Base-by-base conservation (phyloP, 1,140 invertebrate species). In the Brachionus rubens region DNA sequence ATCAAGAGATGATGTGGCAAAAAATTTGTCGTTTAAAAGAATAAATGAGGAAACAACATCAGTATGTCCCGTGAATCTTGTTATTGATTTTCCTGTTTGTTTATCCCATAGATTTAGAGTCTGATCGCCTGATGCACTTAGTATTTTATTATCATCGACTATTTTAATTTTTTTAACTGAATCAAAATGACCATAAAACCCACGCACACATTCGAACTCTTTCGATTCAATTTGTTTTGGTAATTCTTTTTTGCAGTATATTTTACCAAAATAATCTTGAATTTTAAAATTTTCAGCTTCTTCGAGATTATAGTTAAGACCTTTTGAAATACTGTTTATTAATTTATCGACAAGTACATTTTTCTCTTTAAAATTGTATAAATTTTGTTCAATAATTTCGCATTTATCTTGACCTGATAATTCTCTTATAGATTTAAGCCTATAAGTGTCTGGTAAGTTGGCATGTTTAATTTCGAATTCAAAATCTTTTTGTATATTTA, bases 11-110 rank as follows among this genome's bases (percentile, higher is more conserved):
- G 36, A 33, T 24, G 65, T 46, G 16, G 65, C 65, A 16, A 68
- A 46, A 46, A 68, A 48, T 26, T 68, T 19, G n/a, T 68, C 43
- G 16, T 48, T 48, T 24, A 68, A 28, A n/a, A 48, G 26, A 68
- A 19, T 10, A n/a, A 43, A 21, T 3, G 21, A 26, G 3, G 41
- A 7, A 5, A 68, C 19, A 3, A 24, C 24, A 43, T 48, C 65
- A 43, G 65, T 46, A 68, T 68, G 65, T 16, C 65, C 65, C 19
- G 26, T 43, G n/a, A 68, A 48, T 28, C n/a, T 68, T 14, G 36
- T 46, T 33, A 68, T 24, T 28, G 12, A 12, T 43, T 68, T 68
- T 24, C 14, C 54, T n/a, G 14, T 59, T 16, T 59, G 26, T 59
- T 33, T 59, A 36, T 59, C 54, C 54, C 54, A 59, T 2, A 59